Evolutionary conservation across 2,797 vertebrate species (phyloP), one percentile per base, ranked within the genome.

Genomic region (Cossypha heuglini): DNA sequence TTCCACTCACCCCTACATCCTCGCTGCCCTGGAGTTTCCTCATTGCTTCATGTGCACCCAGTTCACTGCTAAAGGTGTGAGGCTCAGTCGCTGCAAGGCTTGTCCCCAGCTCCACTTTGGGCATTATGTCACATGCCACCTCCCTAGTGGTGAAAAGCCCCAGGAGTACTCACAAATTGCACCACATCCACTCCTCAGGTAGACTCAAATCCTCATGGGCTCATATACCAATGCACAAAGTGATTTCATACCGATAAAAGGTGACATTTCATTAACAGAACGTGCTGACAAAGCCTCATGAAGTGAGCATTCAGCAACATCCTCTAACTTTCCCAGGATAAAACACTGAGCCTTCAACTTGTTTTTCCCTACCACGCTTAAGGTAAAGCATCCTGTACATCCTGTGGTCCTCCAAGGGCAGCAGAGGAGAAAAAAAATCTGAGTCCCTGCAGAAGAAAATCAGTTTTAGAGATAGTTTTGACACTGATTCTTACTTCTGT

Each of bases 261-360:
- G 91, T 90, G 80, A 88, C 88, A 94, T 94, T 94, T 79, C 86
- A 79, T 90, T 89, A 96, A 67, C 48, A 85, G 90, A 95, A 94
- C 9, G 14, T 87, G 90, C 77, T 96, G 94, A 96, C 88, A 82
- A 88, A 88, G 83, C 86, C 57, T 87, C 40, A 26, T 37, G 63
- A 94, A 62, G 43, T 62, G 51, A 95, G 62, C 62, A 43, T 76
- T 92, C 88, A 95, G 91, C 83, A 83, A 66, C 66, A 67, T 84
- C 74, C 82, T 90, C 92, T 69, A 59, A 90, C 59, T 63, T 66
- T 40, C 38, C 48, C 66, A 45, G 62, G 55, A 74, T 57, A 61
- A 58, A 95, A 52, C 69, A 93, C 22, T 21, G 9, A 91, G 67
- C 58, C 58, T 83, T 90, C 17, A 18, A 45, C 43, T 86, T 74